Percentiles rank a stretch among this genome's conserved stretches.
Evolutionary conservation across 2,113 vertebrate genomes (phyloP).

Genomic region (Pitta sordida): DNA sequence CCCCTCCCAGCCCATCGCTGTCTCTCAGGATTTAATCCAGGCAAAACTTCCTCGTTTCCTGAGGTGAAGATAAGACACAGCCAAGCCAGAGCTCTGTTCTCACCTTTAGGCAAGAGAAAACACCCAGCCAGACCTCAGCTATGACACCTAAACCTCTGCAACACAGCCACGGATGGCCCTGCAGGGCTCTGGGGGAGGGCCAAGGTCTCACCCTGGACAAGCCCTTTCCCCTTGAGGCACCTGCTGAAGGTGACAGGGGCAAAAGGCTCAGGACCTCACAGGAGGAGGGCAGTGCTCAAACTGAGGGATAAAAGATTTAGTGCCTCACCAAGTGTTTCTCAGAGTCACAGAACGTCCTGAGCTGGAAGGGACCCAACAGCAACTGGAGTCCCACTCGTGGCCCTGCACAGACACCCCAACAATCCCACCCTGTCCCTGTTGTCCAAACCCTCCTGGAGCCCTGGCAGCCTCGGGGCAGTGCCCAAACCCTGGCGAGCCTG

Average conservation of each 20-base stretch:
- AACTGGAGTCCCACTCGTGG: neutral
- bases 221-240: accelerated
- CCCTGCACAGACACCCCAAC: neutral
- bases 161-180: neutral
- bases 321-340: neutral
- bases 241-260: accelerated
- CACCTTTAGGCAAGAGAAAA: neutral
- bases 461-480: accelerated
- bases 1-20: neutral
- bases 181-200: neutral
- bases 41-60: neutral
- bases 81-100: neutral
- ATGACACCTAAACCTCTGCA: neutral
- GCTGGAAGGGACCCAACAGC: neutral
- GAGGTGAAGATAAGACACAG: neutral
- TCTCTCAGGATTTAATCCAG: neutral
- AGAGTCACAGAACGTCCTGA: neutral
- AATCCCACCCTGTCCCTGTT: neutral
- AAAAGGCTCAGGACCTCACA: neutral
- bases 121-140: neutral
- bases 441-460: neutral
- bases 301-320: neutral
- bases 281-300: neutral
- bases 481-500: neutral
- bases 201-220: neutral